Base-by-base conservation (phyloP, 53 echinoderm and acorn worm species). In the Holothuria leucospilota region DNA sequence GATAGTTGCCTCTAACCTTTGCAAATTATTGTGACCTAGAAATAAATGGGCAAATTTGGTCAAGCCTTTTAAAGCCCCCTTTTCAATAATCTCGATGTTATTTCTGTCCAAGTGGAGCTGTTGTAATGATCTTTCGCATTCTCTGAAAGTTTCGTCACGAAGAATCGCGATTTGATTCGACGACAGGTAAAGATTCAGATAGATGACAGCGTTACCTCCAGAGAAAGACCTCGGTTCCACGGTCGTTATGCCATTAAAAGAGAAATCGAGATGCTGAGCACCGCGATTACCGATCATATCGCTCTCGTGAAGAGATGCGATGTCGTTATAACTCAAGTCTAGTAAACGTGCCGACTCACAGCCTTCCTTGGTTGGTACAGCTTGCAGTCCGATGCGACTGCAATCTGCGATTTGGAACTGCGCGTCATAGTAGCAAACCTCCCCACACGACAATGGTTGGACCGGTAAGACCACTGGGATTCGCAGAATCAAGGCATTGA, bases 41-140 rank as follows among this genome's bases (percentile, higher is more conserved):
- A 53, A 78, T 26, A 78, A 78, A 24, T 24, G 29, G 6, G 11
- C 20, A 13, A 78, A 29, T 78, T 78, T 16, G 23, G 58, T 56
- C 78, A 78, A 28, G 58, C 53, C 53, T 1, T 2, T 0, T 29
- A 78, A 28, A 13, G 56, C 53, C 1, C 53, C 58, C 8, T 8
- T 29, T 1, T 23, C 21, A 15, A 78, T 25, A 6, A 28, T 26
- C n/a, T 4, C 10, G 34, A 78, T 53, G 14, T 53, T 16, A 29
- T 78, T 78, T 29, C 78, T 56, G 26, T 78, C 78, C 26, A 78
- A 56, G 25, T 78, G 78, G 2, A 78, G 51, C 27, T 78, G 56
- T 13, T 78, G 23, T 12, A 78, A 29, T 8, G 78, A 52, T 15
- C 28, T 25, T 24, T 51, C 9, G 24, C 51, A 51, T 29, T 10